Percentiles rank a stretch among this genome's conserved stretches.
phyloP scores from a whole-genome alignment of 53 echinoderm and acorn worm genomes.

The Astropecten irregularis region DNA sequence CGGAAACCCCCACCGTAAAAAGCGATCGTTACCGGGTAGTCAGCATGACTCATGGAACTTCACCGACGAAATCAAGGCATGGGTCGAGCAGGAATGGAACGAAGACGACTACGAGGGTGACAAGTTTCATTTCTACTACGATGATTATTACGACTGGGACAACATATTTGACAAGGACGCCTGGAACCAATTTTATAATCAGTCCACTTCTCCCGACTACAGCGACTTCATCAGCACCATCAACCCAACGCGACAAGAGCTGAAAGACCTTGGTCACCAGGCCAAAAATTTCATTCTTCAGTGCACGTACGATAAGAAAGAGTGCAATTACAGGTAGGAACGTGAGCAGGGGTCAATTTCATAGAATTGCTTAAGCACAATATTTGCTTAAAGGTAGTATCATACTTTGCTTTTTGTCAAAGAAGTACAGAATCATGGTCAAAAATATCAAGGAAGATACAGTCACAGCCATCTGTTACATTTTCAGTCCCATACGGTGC shows the following conservation, averaged over 20 bases:
- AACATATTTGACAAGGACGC: constrained; percentile 54
- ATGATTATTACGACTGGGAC: constrained; percentile 56
- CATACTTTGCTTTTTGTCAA: not conserved
- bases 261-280: constrained; percentile 79
- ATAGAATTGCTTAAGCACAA: no score
- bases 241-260: constrained; percentile 76
- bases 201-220: constrained; percentile 67
- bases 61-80: not conserved
- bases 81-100: constrained; percentile 14
- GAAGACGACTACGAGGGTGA: not conserved
- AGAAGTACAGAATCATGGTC: no score
- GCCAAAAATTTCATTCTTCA: constrained; percentile 75
- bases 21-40: not conserved
- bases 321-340: constrained; percentile 79
- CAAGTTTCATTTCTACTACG: constrained; percentile 49
- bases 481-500: no score
- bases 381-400: no score
- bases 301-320: constrained; percentile 79
- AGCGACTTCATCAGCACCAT: constrained; percentile 73
- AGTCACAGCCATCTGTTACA: no score
- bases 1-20: not conserved
- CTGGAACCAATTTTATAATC: constrained; percentile 74
- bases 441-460: no score
- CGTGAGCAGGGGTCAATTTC: no score
- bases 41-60: not conserved